These are phyloP conservation scores for Mormyrops attenuatus DNA, from an alignment of 2,797 vertebrate species.

Conservation along the genomic window DNA sequence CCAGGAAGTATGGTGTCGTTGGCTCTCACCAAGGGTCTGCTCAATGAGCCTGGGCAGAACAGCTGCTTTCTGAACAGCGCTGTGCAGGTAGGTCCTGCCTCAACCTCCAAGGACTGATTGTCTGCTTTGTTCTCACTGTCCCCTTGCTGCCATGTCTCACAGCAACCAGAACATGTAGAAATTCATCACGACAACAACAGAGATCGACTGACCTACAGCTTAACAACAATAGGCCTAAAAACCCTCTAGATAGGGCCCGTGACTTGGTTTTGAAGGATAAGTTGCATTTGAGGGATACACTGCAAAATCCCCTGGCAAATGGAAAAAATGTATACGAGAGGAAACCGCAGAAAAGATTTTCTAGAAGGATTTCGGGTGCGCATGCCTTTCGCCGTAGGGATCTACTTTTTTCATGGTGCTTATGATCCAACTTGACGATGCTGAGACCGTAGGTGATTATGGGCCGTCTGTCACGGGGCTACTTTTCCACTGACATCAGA, in stretches of 20 bases:
- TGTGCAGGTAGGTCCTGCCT: conserved; percentile 76
- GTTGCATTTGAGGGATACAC: background rate
- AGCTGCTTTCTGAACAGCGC: conserved; percentile 98
- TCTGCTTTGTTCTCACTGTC: background rate
- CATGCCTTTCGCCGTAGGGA: background rate
- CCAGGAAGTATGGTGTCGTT: conserved; percentile 90
- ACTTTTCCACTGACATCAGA: conserved; percentile 5
- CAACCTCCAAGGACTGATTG: background rate
- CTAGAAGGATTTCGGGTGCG: background rate
- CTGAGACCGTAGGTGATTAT: background rate
- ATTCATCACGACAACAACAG: background rate
- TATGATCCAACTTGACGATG: background rate
- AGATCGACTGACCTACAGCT: background rate
- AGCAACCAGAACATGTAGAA: background rate
- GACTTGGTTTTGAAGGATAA: background rate
- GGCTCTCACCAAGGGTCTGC: conserved; percentile 88
- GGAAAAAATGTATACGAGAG: background rate
- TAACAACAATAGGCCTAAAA: background rate
- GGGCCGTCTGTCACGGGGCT: background rate
- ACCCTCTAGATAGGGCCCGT: background rate
- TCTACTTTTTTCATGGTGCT: background rate
- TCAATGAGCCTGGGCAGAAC: conserved; percentile 94
- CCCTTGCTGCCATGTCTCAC: background rate
- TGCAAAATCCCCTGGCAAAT: background rate
- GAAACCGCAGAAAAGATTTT: background rate